phyloP scores from a whole-genome alignment of 2,113 vertebrate species.

The Mixornis gularis region DNA sequence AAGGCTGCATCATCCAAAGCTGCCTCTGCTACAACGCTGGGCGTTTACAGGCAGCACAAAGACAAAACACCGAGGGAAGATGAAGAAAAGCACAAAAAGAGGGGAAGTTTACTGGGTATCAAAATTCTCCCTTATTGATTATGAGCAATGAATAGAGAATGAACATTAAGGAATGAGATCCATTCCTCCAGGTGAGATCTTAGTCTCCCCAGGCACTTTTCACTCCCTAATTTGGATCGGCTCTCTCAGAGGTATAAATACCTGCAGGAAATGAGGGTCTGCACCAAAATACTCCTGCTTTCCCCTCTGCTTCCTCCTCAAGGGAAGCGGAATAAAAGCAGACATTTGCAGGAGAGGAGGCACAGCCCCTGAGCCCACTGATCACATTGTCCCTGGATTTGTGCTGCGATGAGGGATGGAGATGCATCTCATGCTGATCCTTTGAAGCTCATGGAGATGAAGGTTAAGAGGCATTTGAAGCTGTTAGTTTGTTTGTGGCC shows the following conservation, averaged over 20 bases:
- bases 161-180: not conserved
- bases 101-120: not conserved
- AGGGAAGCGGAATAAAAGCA: not conserved
- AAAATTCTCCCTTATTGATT: not conserved
- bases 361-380: not conserved
- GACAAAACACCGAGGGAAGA: not conserved
- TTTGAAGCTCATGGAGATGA: constrained; percentile 52
- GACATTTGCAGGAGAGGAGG: not conserved
- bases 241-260: not conserved
- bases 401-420: constrained; percentile 8
- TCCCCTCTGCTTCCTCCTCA: not conserved
- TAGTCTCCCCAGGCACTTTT: not conserved
- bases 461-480: constrained; percentile 52
- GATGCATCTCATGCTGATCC: constrained; percentile 11
- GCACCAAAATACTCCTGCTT: not conserved
- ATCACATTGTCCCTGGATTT: not conserved
- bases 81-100: not conserved
- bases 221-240: not conserved
- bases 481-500: constrained; percentile 37
- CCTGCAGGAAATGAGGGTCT: not conserved
- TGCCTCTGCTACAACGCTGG: not conserved
- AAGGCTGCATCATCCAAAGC: not conserved
- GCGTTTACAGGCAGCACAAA: not conserved
- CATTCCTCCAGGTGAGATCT: not conserved
- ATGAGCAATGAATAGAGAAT: not conserved